Evolutionary conservation across 2,797 vertebrate species (phyloP), one percentile per base, ranked within the genome.

Genomic region (Tapirus indicus): DNA sequence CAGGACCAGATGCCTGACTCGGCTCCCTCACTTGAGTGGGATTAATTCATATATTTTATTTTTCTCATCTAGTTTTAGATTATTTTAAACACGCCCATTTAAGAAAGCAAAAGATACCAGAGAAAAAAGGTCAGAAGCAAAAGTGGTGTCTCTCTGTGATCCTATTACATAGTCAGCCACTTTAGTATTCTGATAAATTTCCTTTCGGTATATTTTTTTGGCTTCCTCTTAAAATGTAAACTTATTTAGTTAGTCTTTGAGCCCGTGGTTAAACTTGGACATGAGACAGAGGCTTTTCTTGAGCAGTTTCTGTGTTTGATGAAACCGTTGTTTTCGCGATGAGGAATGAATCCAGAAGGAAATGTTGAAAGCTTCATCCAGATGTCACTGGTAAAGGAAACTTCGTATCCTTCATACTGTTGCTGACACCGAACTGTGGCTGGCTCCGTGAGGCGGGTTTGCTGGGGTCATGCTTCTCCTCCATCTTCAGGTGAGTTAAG

Each of bases 31-130:
- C 6, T 25, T 78, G 41, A 54, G 4, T 88, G 35, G 18, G 54
- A 49, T 72, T 54, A 66, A 62, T 10, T 64, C 12, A 44, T 49
- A 2, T 25, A 38, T 92, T 44, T 72, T 60, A 47, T 69, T 92
- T 92, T 93, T 94, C 47, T 72, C 56, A 41, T 41, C 16, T 58
- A 89, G 54, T 35, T 82, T 44, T 25, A 88, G 41, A 60, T 96
- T 74, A 60, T 77, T 82, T 90, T 64, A 88, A 94, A 62, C 14
- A 62, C 88, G 20, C 9, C 49, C 64, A 68, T 72, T 89, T 89
- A 68, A 79, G 69, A 80, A 91, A 95, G 80, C 14, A 71, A 54
- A 60, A 71, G 7, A 47, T 49, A 74, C 56, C 47, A 66, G 21
- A 94, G 68, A 23, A 92, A 60, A 47, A 85, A 88, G 60, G 13